Evolutionary conservation across 2,797 vertebrate genomes (phyloP).

Genomic region (Coluber constrictor): DNA sequence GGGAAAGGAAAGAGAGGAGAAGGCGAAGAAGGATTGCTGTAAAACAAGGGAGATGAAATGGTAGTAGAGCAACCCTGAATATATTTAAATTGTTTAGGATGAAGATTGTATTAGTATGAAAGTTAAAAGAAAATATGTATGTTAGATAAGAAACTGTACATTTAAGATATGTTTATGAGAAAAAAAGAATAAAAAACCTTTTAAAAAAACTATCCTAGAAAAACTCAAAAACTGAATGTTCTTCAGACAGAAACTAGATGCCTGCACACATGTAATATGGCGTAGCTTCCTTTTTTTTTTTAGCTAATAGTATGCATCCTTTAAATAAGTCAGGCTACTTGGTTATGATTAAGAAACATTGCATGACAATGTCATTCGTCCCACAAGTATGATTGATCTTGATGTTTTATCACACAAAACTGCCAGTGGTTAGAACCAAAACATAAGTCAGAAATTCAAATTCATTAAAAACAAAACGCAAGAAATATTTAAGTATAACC

Average conservation of each 20-base stretch:
- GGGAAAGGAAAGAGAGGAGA: too few species aligned
- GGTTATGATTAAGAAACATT: neutral
- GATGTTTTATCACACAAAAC: neutral
- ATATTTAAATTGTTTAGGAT: too few species aligned
- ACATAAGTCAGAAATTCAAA: neutral
- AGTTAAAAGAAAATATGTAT: too few species aligned
- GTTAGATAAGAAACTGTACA: too few species aligned
- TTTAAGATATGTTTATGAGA: too few species aligned
- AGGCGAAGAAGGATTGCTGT: too few species aligned
- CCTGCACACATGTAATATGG: neutral
- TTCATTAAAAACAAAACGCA: neutral
- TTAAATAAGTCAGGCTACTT: neutral
- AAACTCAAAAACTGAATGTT: neutral
- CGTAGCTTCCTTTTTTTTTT: too few species aligned
- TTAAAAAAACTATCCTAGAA: neutral
- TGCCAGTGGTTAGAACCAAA: neutral
- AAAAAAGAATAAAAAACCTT: too few species aligned
- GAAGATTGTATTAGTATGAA: too few species aligned
- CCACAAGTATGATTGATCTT: neutral
- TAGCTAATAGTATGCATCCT: neutral
- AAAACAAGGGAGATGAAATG: too few species aligned
- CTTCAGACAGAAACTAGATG: neutral
- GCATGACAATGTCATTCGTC: neutral
- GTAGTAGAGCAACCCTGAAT: too few species aligned
- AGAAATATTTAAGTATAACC: neutral